These are phyloP conservation scores for Eupithecia centaureata DNA, from an alignment of 2,888 invertebrate species.

Conservation along the genomic window DNA sequence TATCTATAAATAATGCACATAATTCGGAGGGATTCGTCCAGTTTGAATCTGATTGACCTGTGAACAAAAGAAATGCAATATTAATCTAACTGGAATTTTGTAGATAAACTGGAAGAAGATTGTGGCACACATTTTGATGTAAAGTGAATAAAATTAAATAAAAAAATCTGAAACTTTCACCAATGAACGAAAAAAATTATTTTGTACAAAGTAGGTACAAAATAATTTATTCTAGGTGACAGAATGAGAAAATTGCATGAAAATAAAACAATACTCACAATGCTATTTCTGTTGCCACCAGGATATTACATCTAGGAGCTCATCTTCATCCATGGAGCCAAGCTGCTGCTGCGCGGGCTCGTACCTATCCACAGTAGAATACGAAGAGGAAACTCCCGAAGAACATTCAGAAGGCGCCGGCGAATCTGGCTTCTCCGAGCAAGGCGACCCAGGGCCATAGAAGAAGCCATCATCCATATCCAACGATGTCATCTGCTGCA, in stretches of 20 bases:
- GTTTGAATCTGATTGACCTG: slow-evolving; percentile 62
- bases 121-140: neutral
- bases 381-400: slow-evolving; percentile 81
- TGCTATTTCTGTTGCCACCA: slow-evolving; percentile 91
- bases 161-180: neutral
- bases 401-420: slow-evolving; percentile 90
- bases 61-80: slow-evolving; percentile 61
- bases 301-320: slow-evolving; percentile 92
- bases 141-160: neutral
- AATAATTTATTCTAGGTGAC: neutral
- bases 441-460: slow-evolving; percentile 82
- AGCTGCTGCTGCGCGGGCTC: slow-evolving; percentile 80
- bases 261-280: slow-evolving; percentile 58
- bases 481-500: slow-evolving; percentile 72
- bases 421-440: slow-evolving; percentile 88
- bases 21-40: slow-evolving; percentile 78
- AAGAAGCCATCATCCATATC: slow-evolving; percentile 82
- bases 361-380: slow-evolving; percentile 75
- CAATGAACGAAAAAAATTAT: neutral
- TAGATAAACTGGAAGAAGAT: neutral
- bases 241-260: neutral
- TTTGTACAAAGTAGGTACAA: neutral
- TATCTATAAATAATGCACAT: slow-evolving; percentile 67
- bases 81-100: slow-evolving; percentile 38
- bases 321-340: slow-evolving; percentile 94